phyloP scores from a whole-genome alignment of 2,888 invertebrate species.

The Drosophila gaucha region DNA sequence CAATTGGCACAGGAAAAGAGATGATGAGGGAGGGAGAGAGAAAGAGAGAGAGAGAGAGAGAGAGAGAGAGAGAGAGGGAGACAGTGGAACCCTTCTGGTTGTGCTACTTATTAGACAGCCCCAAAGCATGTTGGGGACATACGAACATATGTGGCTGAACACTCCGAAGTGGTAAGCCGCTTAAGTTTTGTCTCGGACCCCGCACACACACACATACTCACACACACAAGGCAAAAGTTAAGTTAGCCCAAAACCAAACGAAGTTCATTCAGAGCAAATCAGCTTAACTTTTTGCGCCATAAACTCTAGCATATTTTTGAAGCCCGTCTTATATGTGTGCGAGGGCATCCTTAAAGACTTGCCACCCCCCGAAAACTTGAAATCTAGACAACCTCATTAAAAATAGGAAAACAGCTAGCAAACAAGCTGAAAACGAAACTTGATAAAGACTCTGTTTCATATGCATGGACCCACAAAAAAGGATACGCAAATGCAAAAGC shows the following conservation, averaged over 20 bases:
- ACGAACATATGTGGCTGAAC: slow-evolving; percentile 55
- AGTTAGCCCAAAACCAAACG: slow-evolving; percentile 57
- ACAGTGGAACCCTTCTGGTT: slow-evolving; percentile 22
- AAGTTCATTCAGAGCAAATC: slow-evolving; percentile 63
- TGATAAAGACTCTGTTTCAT: slow-evolving; percentile 44
- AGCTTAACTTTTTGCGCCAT: slow-evolving; percentile 70
- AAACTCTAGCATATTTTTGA: slow-evolving; percentile 63
- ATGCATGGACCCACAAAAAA: slow-evolving; percentile 24
- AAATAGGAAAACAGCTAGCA: slow-evolving; percentile 48
- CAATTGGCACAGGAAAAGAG: slow-evolving; percentile 26
- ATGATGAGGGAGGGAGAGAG: slow-evolving; percentile 24
- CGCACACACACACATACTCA: slow-evolving; percentile 4
- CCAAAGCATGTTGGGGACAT: slow-evolving; percentile 25
- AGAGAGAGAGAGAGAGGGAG: not conserved
- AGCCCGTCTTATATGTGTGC: slow-evolving; percentile 24
- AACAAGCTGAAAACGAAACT: slow-evolving; percentile 55
- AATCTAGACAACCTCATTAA: slow-evolving; percentile 70
- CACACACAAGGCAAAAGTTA: slow-evolving; percentile 61
- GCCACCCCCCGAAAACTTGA: slow-evolving; percentile 16
- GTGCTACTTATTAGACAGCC: slow-evolving; percentile 49
- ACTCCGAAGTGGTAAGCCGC: slow-evolving; percentile 68
- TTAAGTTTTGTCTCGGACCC: slow-evolving; percentile 62
- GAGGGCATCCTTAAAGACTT: slow-evolving; percentile 27
- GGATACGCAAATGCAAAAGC: slow-evolving; percentile 42
- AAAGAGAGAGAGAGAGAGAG: too few species aligned